Conservation (phyloP, 2,888 invertebrate genomes). For the Teleogryllus oceanicus region DNA sequence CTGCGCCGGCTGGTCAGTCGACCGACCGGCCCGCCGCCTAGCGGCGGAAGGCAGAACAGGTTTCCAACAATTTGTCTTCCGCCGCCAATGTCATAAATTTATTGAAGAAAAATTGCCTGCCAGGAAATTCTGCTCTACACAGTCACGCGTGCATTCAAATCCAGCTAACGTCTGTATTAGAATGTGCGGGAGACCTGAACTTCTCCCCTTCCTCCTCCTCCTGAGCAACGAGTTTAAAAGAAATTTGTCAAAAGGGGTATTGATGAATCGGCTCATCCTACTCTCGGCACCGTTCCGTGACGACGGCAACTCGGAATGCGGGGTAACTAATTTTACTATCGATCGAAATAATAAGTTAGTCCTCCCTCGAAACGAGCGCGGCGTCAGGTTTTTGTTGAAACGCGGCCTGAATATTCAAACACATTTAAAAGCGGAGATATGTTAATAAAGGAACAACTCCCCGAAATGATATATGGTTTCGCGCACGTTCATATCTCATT, state of each 20-base stretch:
- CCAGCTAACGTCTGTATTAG: slow-evolving; percentile 18
- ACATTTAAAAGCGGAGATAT: slow-evolving; percentile 18
- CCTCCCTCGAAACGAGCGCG: not conserved
- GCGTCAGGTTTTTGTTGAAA: slow-evolving; percentile 9
- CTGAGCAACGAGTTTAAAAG: not conserved
- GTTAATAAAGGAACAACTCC: not conserved
- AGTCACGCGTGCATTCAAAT: not conserved
- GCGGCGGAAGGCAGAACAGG: slow-evolving; percentile 1
- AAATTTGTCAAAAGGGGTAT: not conserved
- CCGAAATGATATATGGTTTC: not conserved
- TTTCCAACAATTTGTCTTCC: slow-evolving; percentile 1
- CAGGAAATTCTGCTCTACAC: slow-evolving; percentile 18
- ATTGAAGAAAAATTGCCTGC: slow-evolving; percentile 18
- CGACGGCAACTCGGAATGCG: not conserved
- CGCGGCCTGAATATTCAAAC: slow-evolving; percentile 1
- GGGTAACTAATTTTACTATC: not conserved
- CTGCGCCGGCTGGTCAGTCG: not conserved
- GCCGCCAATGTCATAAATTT: slow-evolving; percentile 18
- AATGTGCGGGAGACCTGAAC: not conserved
- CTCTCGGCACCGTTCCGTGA: not conserved
- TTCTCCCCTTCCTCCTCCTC: not conserved
- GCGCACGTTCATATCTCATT: slow-evolving; percentile 18
- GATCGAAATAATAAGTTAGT: not conserved
- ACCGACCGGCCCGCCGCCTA: not conserved
- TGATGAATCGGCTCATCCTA: not conserved